Evolutionary conservation across 1,140 invertebrate genomes (phyloP).

Genomic region (Aphidius ervi): DNA sequence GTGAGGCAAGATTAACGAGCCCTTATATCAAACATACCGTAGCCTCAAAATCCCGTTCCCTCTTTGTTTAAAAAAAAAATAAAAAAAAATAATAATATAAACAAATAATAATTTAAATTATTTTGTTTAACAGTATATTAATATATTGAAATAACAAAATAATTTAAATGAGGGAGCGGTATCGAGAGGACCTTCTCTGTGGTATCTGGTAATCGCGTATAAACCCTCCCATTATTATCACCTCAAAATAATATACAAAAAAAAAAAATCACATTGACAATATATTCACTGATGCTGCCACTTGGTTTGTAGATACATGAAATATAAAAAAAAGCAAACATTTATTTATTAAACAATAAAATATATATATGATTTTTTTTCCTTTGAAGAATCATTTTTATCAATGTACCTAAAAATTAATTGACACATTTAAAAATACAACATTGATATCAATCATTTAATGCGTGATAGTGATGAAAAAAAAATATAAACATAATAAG

Average conservation of each 20-base stretch:
- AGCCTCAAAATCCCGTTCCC: slow-evolving; percentile 31
- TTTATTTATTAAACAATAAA: no score
- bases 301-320: no score
- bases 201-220: slow-evolving; percentile 54
- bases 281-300: slow-evolving; percentile 8
- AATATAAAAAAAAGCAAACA: no score
- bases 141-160: slow-evolving; percentile 1
- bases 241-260: slow-evolving; percentile 14
- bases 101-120: background rate
- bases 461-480: no score
- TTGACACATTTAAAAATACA: no score
- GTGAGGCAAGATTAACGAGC: slow-evolving; percentile 16
- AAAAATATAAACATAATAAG: no score
- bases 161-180: slow-evolving; percentile 40
- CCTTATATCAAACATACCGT: slow-evolving; percentile 21
- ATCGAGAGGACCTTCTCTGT: slow-evolving; percentile 42
- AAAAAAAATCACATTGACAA: slow-evolving; percentile 17
- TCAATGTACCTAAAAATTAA: no score
- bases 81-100: no score
- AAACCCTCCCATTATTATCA: slow-evolving; percentile 49
- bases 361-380: no score
- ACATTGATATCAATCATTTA: no score
- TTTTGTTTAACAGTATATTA: background rate
- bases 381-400: no score
- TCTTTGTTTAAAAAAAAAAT: background rate